Base-by-base conservation (phyloP, 2,113 vertebrate species). In the Crotalus viridis region DNA sequence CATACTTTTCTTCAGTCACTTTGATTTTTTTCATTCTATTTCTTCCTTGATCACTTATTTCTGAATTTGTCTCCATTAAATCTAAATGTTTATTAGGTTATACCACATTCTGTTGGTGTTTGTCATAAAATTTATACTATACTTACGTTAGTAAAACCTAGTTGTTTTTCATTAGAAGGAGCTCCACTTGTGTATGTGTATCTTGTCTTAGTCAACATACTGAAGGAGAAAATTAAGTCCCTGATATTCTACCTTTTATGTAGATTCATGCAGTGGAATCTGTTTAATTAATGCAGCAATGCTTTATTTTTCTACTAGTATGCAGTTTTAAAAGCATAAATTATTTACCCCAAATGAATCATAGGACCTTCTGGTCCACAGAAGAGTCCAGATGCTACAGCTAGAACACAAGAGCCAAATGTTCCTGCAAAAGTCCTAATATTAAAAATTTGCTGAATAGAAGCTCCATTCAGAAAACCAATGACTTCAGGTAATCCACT, bases 401-500 rank as follows among this genome's bases (percentile, higher is more conserved):
- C 91, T 91, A 97, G 88, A 48, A 96, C 51, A 0, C 94, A 95
- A 0, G 93, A 97, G 3, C 96, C 52, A 91, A 95, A 96, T 0
- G 94, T 95, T 43, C 96, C 95, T 52, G 95, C 59, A 93, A 97
- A 96, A 12, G 94, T 94, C 92, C 93, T 96, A 85, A 95, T 93
- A 64, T 96, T 96, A 93, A 96, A 96, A 95, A 97, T 93, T 59
- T 96, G 94, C 54, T 94, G 94, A 85, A 95, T 93, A 90, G 94
- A 95, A 92, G 94, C 93, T 85, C 95, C 95, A 87, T 96, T 97
- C 85, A 97, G 93, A 94, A 93, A 97, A 0, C 94, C 94, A 95
- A 92, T 94, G 93, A 97, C 95, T 94, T 96, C 96, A n/a, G 96
- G 94, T 52, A 97, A 95, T 74, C 91, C 96, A 86, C 46, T 96